Base-by-base conservation (phyloP, 2,888 invertebrate genomes). In the Hirtodrosophila histrioides region DNA sequence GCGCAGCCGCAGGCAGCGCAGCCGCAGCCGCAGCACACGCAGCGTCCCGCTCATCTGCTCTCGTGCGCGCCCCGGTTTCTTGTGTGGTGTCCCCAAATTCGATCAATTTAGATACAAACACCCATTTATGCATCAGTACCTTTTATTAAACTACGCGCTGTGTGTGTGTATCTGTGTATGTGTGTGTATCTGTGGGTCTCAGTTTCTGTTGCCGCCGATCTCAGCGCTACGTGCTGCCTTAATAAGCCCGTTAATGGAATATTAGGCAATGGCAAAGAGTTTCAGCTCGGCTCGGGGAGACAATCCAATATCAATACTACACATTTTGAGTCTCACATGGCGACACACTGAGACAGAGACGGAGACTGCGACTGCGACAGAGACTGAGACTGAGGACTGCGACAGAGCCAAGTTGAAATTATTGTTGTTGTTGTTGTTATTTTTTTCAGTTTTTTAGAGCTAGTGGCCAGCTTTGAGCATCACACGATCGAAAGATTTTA, bases 41-140 rank as follows among this genome's bases (percentile, higher is more conserved):
- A 53, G 41, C 69, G 37, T 48, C 63, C 64, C 65, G 63, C 73
- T 82, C 84, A 67, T 76, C 78, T 76, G 65, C 70, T 61, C 51
- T 53, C 56, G 60, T 39, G 51, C 39, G 51, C 65, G 74, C 68
- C 69, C 63, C 58, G 57, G 41, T 69, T 61, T 70, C 62, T 68
- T 69, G 66, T 82, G 80, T 86, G 83, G 83, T 85, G 85, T 85
- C 85, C 87, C 85, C 87, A 85, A 85, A 85, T 83, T 80, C 87
- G 87, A 87, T 85, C 85, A 87, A 85, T 85, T 85, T 85, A 87
- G 85, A 85, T 85, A 85, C 85, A 87, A 85, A 85, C 86, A 87
- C 85, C 86, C 88, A 86, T 88, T 88, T 86, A 88, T 83, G 86
- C 88, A 84, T 84, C 86, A 85, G 88, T 86, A 86, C 86, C 86